Evolutionary conservation across 2,888 invertebrate species (phyloP).

Genomic region (Mamestra brassicae): DNA sequence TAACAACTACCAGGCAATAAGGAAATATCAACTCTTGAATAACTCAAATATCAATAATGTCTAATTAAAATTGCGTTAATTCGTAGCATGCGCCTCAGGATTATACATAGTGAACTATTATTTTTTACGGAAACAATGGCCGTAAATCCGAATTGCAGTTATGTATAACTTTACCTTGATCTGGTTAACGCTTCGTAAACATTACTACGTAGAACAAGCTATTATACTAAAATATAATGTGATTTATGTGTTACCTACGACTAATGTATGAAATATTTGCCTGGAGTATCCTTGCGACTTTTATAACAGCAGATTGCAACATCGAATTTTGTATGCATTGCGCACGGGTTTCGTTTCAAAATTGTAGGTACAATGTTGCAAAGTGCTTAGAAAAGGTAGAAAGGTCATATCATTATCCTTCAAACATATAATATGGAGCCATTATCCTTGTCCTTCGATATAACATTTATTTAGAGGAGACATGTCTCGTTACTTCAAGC

Average conservation of each 20-base stretch:
- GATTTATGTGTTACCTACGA: slow-evolving; percentile 53
- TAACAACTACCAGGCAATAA: not conserved
- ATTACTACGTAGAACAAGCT: slow-evolving; percentile 33
- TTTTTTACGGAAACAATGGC: slow-evolving; percentile 67
- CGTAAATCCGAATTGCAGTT: slow-evolving; percentile 65
- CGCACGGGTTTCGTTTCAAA: slow-evolving; percentile 8
- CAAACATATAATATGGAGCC: slow-evolving; percentile 2
- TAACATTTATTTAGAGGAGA: slow-evolving; percentile 1
- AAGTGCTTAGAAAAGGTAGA: slow-evolving; percentile 6
- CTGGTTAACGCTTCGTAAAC: slow-evolving; percentile 69
- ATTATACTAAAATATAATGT: slow-evolving; percentile 45
- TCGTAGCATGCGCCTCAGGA: slow-evolving; percentile 9
- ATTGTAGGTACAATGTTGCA: slow-evolving; percentile 11
- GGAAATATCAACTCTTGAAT: slow-evolving; percentile 8
- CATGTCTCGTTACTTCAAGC: not conserved
- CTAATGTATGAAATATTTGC: slow-evolving; percentile 23
- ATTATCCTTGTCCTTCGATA: slow-evolving; percentile 35
- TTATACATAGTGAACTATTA: slow-evolving; percentile 19
- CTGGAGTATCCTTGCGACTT: slow-evolving; percentile 27
- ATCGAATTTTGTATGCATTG: slow-evolving; percentile 12
- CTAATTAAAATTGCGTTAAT: slow-evolving; percentile 32
- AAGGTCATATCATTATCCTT: slow-evolving; percentile 37
- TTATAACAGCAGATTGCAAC: slow-evolving; percentile 30
- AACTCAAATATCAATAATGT: slow-evolving; percentile 1
- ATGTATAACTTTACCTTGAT: slow-evolving; percentile 71